These are phyloP conservation scores for Bucco capensis DNA, from an alignment of 2,113 vertebrate genomes.

Conservation along the genomic window DNA sequence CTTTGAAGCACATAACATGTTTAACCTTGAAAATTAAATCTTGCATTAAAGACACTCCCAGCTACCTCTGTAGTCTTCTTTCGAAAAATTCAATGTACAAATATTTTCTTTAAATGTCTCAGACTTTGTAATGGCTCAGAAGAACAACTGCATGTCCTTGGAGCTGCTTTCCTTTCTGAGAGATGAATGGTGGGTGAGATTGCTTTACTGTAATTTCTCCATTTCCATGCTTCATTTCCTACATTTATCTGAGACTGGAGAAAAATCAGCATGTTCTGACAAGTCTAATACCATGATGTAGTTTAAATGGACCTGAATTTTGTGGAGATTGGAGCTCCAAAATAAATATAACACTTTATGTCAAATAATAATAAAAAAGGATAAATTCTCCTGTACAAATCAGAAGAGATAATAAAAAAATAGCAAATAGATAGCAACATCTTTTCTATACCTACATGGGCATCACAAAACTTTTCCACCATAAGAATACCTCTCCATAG, in stretches of 20 bases:
- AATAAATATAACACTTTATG: constrained; percentile 76
- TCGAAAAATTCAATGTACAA: constrained; percentile 60
- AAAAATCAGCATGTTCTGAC: constrained; percentile 68
- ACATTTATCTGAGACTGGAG: constrained; percentile 55
- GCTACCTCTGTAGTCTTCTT: constrained; percentile 56
- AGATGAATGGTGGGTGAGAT: background rate
- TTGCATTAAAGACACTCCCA: constrained; percentile 53
- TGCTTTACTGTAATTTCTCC: constrained; percentile 58
- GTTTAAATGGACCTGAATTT: constrained; percentile 70
- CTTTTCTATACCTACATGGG: constrained; percentile 61
- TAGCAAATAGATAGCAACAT: constrained; percentile 75
- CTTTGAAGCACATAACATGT: constrained; percentile 22
- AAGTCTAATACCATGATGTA: constrained; percentile 58
- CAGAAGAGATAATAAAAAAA: constrained; percentile 78
- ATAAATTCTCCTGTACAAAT: constrained; percentile 80
- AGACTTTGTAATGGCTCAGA: constrained; percentile 58
- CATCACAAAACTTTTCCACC: constrained; percentile 59
- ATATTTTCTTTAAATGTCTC: constrained; percentile 57
- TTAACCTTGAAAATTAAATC: constrained; percentile 66
- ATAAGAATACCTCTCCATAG: background rate
- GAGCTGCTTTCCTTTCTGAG: constrained; percentile 43
- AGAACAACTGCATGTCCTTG: constrained; percentile 42
- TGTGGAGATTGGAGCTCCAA: constrained; percentile 58
- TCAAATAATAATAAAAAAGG: constrained; percentile 71
- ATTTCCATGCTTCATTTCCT: constrained; percentile 69